A percentile compares a stretch with the other conserved stretches of the same genome.
Evolutionary conservation across 30 jellyfish, hydroid and myxozoan species (phyloP).

Genomic region (Catostylus mosaicus): DNA sequence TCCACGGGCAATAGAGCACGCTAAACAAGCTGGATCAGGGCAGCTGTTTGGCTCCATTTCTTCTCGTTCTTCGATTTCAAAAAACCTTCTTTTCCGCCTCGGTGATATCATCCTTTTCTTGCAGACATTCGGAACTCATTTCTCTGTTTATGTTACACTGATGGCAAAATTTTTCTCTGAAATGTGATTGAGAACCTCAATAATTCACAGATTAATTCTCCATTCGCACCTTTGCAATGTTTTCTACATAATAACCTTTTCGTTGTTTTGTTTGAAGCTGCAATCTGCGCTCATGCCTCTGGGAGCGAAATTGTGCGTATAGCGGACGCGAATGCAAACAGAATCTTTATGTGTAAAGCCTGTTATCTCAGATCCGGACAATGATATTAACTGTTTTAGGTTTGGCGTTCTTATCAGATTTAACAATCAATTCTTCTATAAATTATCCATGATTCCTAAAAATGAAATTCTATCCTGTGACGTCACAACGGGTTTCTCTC

Average conservation of each 20-base stretch:
- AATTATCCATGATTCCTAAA: no score
- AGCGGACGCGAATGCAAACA: no score
- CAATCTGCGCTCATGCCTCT: no score
- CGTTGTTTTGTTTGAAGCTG: not conserved
- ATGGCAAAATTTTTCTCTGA: not conserved
- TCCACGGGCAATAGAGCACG: constrained; percentile 31
- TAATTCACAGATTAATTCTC: not conserved
- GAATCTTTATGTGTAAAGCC: no score
- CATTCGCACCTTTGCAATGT: constrained; percentile 7
- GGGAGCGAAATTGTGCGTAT: no score
- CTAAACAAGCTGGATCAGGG: constrained; percentile 5
- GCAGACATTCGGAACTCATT: not conserved
- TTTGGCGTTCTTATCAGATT: no score
- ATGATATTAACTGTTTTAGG: no score
- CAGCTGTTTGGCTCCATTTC: not conserved
- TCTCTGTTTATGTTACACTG: not conserved
- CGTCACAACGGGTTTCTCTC: no score
- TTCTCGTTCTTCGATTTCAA: not conserved
- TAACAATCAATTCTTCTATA: no score
- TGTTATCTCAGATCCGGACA: no score
- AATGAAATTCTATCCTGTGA: no score
- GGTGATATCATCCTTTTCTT: not conserved
- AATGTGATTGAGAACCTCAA: not conserved
- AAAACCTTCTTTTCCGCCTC: not conserved
- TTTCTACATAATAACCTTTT: not conserved